Evolutionary conservation across 2,797 vertebrate genomes (phyloP).

Genomic region (Sarcophilus harrisii): DNA sequence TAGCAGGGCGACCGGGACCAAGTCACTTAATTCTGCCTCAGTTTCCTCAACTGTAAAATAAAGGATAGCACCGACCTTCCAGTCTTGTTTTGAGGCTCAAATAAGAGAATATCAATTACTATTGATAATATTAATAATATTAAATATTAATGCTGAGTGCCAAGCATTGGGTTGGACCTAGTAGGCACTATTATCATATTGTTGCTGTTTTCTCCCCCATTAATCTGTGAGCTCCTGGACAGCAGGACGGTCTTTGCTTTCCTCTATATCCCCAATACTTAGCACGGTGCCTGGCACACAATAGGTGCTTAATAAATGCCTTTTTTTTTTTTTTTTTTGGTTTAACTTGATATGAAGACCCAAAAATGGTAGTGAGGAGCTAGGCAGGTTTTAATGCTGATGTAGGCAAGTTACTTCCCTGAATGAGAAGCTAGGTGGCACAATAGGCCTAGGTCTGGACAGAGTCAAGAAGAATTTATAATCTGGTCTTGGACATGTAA

Average conservation of each 20-base stretch:
- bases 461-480: not conserved
- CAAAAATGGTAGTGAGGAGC: not conserved
- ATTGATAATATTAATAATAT: too few relatives aligned
- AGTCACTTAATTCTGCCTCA: not conserved
- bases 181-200: not conserved
- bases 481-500: not conserved
- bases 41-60: not conserved
- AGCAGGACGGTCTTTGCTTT: not conserved
- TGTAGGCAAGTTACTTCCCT: not conserved
- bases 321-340: too few relatives aligned
- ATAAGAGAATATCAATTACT: not conserved
- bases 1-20: not conserved
- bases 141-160: not conserved
- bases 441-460: not conserved
- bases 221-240: not conserved
- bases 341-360: not conserved
- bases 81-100: not conserved
- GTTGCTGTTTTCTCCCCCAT: not conserved
- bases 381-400: not conserved
- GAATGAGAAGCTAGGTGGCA: not conserved
- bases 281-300: not conserved
- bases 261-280: not conserved
- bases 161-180: not conserved
- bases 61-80: not conserved
- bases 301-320: not conserved